Evolutionary conservation across 2,888 invertebrate genomes (phyloP).

Genomic region (Eurytoma californica): DNA sequence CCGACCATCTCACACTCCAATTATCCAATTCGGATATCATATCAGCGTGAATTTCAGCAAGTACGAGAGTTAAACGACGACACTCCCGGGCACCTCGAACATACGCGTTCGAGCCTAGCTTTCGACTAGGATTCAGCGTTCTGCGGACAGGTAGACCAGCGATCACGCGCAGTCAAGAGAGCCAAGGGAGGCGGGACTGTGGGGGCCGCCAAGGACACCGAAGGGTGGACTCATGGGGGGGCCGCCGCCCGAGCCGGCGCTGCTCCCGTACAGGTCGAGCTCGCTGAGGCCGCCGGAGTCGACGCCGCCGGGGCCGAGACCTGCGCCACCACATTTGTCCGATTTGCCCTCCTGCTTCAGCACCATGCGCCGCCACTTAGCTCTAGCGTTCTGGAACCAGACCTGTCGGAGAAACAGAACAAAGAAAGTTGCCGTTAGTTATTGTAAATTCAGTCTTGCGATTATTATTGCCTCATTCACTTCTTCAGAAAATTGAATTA

Average conservation of each 20-base stretch:
- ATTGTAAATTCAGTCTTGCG: too few species aligned
- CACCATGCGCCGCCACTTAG: constrained; percentile 94
- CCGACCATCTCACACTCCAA: too few species aligned
- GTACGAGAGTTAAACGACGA: too few species aligned
- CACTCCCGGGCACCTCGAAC: too few species aligned
- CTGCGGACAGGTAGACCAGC: too few species aligned
- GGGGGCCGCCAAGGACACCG: constrained; percentile 82
- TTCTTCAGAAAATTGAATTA: too few species aligned
- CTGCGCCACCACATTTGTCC: constrained; percentile 82
- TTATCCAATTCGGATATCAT: too few species aligned
- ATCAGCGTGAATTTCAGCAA: too few species aligned
- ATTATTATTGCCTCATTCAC: too few species aligned
- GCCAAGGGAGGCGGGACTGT: constrained; percentile 84
- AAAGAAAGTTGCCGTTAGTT: neutral
- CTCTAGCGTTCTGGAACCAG: constrained; percentile 96
- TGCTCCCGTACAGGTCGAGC: constrained; percentile 76
- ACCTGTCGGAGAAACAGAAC: constrained; percentile 79
- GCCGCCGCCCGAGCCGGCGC: constrained; percentile 80
- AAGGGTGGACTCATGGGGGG: constrained; percentile 84
- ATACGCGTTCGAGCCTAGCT: too few species aligned
- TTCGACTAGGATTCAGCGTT: too few species aligned
- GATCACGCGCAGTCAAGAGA: constrained; percentile 85
- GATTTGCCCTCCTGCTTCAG: constrained; percentile 87
- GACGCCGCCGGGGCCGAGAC: constrained; percentile 77
- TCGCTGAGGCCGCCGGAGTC: constrained; percentile 77